Conservation (phyloP, 1,140 invertebrate species). For the Leptinotarsa undecemlineata region DNA sequence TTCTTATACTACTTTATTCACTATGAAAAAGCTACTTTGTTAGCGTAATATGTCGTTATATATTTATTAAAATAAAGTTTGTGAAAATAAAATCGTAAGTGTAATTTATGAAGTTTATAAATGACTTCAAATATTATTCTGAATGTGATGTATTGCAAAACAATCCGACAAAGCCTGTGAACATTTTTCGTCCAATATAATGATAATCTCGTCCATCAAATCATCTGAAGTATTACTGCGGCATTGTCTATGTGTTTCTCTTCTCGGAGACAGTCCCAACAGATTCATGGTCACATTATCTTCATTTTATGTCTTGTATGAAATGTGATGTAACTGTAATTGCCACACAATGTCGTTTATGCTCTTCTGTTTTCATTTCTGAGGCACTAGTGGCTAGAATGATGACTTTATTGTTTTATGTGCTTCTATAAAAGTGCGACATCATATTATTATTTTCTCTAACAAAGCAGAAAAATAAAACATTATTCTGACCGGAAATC, state of each 20-base stretch:
- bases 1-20: too few relatives aligned
- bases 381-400: neutral
- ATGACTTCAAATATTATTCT: neutral
- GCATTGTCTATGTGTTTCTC: conserved; percentile 14
- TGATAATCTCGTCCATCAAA: neutral
- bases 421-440: neutral
- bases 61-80: too few relatives aligned
- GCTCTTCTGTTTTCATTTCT: conserved; percentile 20
- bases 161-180: neutral
- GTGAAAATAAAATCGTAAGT: too few relatives aligned
- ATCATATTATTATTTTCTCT: too few relatives aligned
- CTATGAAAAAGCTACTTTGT: too few relatives aligned
- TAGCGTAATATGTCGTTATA: too few relatives aligned
- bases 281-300: conserved; percentile 25
- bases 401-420: conserved; percentile 18
- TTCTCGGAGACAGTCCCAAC: conserved; percentile 19
- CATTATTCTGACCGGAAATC: too few relatives aligned
- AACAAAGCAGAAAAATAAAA: too few relatives aligned
- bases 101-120: too few relatives aligned
- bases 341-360: conserved; percentile 23
- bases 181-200: neutral
- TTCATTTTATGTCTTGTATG: conserved; percentile 20
- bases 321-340: conserved; percentile 25
- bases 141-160: neutral
- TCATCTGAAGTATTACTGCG: neutral